phyloP scores from a whole-genome alignment of 2,888 invertebrate genomes.

The Drosophila mimetica region DNA sequence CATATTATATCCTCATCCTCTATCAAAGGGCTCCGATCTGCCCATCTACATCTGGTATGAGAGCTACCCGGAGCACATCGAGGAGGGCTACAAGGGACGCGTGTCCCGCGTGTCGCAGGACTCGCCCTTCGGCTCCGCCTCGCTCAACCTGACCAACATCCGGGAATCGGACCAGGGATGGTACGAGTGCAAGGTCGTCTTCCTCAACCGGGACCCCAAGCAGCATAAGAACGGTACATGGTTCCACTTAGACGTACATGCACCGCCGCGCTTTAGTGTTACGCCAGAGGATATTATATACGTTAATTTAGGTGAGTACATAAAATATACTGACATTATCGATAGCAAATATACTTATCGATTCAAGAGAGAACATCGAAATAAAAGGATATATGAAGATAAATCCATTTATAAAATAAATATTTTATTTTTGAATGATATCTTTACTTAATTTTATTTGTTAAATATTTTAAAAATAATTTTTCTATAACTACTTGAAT shows the following conservation, averaged over 20 bases:
- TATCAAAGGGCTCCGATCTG: conserved; percentile 92
- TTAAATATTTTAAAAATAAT: no score
- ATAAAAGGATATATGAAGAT: no score
- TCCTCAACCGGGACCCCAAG: conserved; percentile 96
- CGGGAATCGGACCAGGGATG: conserved; percentile 97
- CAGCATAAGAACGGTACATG: conserved; percentile 97
- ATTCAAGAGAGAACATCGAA: no score
- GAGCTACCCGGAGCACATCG: conserved; percentile 98
- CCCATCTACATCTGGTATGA: conserved; percentile 99
- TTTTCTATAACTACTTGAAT: no score
- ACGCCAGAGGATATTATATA: conserved; percentile 98
- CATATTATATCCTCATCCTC: background rate
- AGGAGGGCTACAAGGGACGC: conserved; percentile 96
- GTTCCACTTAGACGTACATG: conserved; percentile 99
- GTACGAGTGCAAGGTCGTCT: conserved; percentile 98
- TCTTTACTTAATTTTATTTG: no score
- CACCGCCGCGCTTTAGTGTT: conserved; percentile 97
- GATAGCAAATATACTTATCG: background rate
- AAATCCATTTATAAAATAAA: no score
- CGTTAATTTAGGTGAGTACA: conserved; percentile 91
- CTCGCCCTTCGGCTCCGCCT: conserved; percentile 95
- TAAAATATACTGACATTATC: background rate
- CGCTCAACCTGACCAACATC: conserved; percentile 97
- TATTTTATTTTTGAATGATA: no score
- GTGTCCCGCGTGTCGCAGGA: conserved; percentile 95